These are phyloP conservation scores for Steromphala cineraria DNA, from an alignment of 2,888 invertebrate species.

Conservation along the genomic window DNA sequence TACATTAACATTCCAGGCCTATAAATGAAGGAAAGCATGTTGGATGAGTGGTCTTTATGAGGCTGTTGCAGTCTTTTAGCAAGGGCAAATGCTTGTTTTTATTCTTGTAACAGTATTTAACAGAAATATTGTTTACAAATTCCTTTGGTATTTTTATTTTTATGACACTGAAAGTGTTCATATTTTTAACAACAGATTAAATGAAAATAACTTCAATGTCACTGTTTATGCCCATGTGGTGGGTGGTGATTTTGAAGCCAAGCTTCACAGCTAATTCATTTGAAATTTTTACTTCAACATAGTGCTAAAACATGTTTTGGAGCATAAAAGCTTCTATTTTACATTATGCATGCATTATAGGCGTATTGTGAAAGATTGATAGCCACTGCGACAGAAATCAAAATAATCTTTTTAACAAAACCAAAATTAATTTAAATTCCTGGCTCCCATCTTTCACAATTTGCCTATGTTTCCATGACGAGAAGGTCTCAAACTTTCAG, in stretches of 20 bases:
- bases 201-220: not conserved
- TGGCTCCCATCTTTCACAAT: not conserved
- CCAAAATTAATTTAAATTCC: not conserved
- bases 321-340: not conserved
- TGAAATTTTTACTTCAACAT: not conserved
- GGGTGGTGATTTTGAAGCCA: constrained; percentile 1
- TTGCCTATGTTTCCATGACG: constrained; percentile 11
- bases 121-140: not conserved
- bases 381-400: not conserved
- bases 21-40: no score
- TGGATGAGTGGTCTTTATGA: no score
- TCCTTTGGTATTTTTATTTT: not conserved
- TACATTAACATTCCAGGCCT: no score
- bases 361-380: not conserved
- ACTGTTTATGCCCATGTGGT: not conserved
- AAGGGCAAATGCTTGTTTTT: no score
- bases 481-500: constrained; percentile 1
- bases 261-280: constrained; percentile 7
- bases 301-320: constrained; percentile 5
- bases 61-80: no score
- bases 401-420: no score
- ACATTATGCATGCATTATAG: not conserved
- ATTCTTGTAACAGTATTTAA: no score
- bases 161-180: constrained; percentile 15
- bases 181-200: not conserved